Base-by-base conservation (phyloP, 2,888 invertebrate genomes). In the Dinocampus coccinellae region DNA sequence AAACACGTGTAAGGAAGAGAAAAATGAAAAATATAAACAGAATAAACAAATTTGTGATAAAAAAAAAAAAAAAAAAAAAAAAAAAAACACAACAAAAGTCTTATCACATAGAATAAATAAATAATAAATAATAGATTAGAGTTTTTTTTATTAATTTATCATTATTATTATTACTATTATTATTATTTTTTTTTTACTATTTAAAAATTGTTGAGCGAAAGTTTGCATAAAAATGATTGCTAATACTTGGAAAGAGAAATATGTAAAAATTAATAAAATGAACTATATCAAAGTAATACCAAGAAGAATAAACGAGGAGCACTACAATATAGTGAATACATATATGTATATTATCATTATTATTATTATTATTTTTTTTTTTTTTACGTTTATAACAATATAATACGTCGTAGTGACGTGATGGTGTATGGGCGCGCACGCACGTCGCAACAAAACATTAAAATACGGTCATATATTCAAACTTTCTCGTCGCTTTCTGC, bases 401-500 rank as follows among this genome's bases (percentile, higher is more conserved):
- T 47, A 47, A 47, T 47, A 47, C 47, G 47, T 47, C 47, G 47
- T 16, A 16, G 16, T 47, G 47, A 47, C 47, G n/a, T n/a, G 47
- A 47, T 47, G 47, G 47, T 47, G 16, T 47, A n/a, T n/a, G n/a
- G n/a, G n/a, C n/a, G 47, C 7, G 20, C 75, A 68, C 75, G 73
- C 75, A 72, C 72, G 76, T 75, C 79, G 77, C 74, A 47, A 47
- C 47, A 20, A 47, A 47, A 47, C 78, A 75, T 78, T 77, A 82
- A 79, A n/a, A 80, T 74, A 76, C 78, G 75, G 73, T 76, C 73
- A 76, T 74, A 76, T 69, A 71, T 47, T n/a, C 47, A 47, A 65
- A 82, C 83, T 83, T 82, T 83, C 82, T 78, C 83, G 80, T 77
- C 77, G 80, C 83, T 83, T 82, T 83, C 83, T 82, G 82, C 74